phyloP scores from a whole-genome alignment of 2,113 vertebrate species.

The Stegostoma tigrinum region DNA sequence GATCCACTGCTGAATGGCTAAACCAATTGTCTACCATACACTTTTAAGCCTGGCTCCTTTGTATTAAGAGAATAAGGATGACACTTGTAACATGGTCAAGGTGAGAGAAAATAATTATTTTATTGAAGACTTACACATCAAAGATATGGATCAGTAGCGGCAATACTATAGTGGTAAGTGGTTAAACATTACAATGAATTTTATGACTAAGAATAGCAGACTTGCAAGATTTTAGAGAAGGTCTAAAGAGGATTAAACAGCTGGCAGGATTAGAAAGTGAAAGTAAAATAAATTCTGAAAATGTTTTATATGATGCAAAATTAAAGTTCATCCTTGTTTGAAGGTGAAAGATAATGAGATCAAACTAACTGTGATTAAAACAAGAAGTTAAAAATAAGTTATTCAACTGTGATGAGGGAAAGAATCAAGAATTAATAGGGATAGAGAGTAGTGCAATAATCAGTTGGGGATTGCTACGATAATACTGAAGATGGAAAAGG shows the following conservation, averaged over 20 bases:
- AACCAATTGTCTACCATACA: too few relatives aligned
- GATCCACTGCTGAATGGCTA: too few relatives aligned
- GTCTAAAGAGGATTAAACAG: slow-evolving; percentile 12
- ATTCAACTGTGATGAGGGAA: not conserved
- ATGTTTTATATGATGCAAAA: not conserved
- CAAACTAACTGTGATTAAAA: not conserved
- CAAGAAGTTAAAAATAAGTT: not conserved
- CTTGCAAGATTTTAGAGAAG: not conserved
- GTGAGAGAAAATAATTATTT: too few relatives aligned
- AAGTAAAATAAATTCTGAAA: not conserved
- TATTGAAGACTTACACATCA: too few relatives aligned
- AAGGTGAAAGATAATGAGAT: not conserved
- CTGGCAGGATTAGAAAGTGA: not conserved
- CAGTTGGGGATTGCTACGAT: not conserved
- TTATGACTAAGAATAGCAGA: slow-evolving; percentile 9
- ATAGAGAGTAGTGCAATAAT: not conserved
- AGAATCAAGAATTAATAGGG: not conserved
- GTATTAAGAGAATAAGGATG: too few relatives aligned
- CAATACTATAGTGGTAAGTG: too few relatives aligned
- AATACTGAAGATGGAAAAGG: not conserved
- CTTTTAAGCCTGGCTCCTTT: too few relatives aligned
- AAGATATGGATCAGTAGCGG: too few relatives aligned
- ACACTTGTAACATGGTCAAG: too few relatives aligned
- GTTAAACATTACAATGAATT: not conserved
- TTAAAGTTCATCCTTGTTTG: not conserved